Evolutionary conservation across 53 echinoderm and acorn worm genomes (phyloP).

Genomic region (Hippasteria phrygiana): DNA sequence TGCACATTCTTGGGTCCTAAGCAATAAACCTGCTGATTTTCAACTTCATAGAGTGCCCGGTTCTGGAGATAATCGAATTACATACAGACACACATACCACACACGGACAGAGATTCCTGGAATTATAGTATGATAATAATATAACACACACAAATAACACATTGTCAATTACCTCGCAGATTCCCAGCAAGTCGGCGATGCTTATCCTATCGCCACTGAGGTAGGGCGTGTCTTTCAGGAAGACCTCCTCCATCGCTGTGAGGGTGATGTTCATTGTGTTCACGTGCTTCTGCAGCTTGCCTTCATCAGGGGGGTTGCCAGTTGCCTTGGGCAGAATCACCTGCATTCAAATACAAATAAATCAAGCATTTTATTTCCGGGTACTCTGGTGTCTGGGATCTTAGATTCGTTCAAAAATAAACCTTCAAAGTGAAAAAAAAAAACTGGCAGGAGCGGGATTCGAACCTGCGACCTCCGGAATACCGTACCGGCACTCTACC

Average conservation of each 20-base stretch:
- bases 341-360: conserved; percentile 43
- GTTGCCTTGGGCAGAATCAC: conserved; percentile 59
- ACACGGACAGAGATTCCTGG: too few relatives aligned
- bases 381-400: neutral
- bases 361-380: neutral
- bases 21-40: too few relatives aligned
- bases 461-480: too few relatives aligned
- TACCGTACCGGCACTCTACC: too few relatives aligned
- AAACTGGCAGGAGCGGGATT: too few relatives aligned
- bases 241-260: conserved; percentile 70
- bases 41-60: too few relatives aligned
- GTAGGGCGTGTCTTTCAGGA: conserved; percentile 81
- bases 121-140: neutral
- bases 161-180: conserved; percentile 79
- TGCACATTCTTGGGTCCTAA: too few relatives aligned
- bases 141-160: neutral
- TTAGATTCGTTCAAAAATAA: too few relatives aligned
- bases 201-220: conserved; percentile 84
- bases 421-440: too few relatives aligned
- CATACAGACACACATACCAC: too few relatives aligned
- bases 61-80: too few relatives aligned
- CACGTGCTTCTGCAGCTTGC: conserved; percentile 10
- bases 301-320: conserved; percentile 44
- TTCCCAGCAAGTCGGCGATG: conserved; percentile 88
- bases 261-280: conserved; percentile 51